Base-by-base conservation (phyloP, 2,888 invertebrate species). In the Molorchus minor region DNA sequence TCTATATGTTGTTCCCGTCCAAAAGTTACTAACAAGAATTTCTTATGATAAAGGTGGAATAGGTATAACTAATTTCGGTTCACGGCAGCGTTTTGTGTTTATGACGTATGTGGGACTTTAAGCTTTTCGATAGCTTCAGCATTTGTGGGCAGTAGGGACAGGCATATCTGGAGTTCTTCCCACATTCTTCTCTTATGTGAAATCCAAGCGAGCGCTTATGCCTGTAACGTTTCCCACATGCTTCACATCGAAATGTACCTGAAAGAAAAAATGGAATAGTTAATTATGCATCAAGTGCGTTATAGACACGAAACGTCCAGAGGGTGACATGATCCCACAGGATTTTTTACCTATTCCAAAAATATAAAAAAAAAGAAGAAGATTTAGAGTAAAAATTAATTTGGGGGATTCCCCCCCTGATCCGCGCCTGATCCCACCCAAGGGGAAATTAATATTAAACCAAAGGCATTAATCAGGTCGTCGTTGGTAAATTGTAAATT, bases 161-260 rank as follows among this genome's bases (percentile, higher is more conserved):
- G n/a, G n/a, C n/a, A n/a, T n/a, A n/a, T 19, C 35, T 33, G 0
- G 19, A 55, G 13, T 60, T 29, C 38, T 85, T 86, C 68, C 85
- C 84, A 75, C 91, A 91, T 76, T 90, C 90, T 79, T 87, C 86
- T 75, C 86, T 86, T 70, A 87, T 84, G 78, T 90, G 90, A 58
- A 89, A 85, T 74, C 85, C 86, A 56, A 90, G 80, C n/a, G 88
- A 88, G 58, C 87, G 86, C 74, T 88, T 87, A 78, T 86, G 85
- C 77, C 86, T 86, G 83, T 91, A 92, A 58, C 86, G 85, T 81
- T 91, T 91, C 58, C 88, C 87, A 77, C 91, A 92, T 1, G 21
- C 7, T 3, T 20, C 20, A 12, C 36, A 47, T n/a, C 3, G 2
- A 41, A 41, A 41, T 4, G 13, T 2, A 41, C 12, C 20, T 20